Evolutionary conservation across 2,113 vertebrate genomes (phyloP).

Genomic region (Rutilus rutilus): DNA sequence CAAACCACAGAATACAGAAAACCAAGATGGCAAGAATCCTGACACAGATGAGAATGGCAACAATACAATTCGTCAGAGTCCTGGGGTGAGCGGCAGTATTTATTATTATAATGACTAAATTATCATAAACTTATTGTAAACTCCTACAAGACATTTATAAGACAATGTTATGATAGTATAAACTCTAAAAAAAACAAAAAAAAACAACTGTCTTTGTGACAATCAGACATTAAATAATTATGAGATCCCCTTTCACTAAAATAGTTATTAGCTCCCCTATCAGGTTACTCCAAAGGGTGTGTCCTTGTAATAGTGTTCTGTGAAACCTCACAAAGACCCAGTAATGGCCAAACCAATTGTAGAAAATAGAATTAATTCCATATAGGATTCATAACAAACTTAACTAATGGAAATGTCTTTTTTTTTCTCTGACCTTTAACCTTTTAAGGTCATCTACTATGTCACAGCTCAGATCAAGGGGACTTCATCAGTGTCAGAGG

Average conservation of each 20-base stretch:
- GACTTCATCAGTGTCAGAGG: constrained; percentile 64
- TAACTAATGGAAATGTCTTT: constrained; percentile 26
- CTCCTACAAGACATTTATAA: background rate
- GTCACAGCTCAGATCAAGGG: constrained; percentile 83
- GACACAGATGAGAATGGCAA: constrained; percentile 82
- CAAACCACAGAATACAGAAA: constrained; percentile 83
- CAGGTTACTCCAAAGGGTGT: too few species aligned
- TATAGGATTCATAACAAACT: background rate
- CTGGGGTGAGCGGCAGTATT: constrained; percentile 76
- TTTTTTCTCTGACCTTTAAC: constrained; percentile 27
- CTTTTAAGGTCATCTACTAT: constrained; percentile 79
- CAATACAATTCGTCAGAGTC: constrained; percentile 76
- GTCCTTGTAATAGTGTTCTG: background rate
- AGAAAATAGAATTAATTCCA: background rate
- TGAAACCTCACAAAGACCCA: background rate
- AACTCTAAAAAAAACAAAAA: background rate
- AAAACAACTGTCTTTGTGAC: background rate
- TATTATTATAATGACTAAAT: background rate
- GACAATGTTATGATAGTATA: background rate
- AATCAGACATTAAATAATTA: background rate
- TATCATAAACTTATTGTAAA: background rate
- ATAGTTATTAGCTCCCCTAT: background rate
- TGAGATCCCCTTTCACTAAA: background rate
- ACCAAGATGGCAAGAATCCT: constrained; percentile 80
- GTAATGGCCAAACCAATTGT: background rate